phyloP scores from a whole-genome alignment of 2,888 invertebrate species.

The Leucania comma region DNA sequence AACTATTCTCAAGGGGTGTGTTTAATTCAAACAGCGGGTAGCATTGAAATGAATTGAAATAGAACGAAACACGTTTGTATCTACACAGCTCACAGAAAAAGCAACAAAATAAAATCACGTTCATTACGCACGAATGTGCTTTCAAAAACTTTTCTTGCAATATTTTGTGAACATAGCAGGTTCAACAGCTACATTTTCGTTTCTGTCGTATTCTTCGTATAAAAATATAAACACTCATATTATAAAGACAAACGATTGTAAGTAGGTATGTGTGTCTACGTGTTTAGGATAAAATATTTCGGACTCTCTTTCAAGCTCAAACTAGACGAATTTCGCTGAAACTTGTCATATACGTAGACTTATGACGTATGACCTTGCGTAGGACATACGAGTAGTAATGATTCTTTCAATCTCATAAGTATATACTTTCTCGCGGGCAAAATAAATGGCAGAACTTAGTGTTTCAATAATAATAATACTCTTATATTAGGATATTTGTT shows the following conservation, averaged over 20 bases:
- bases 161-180: conserved; percentile 15
- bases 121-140: conserved; percentile 56
- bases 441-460: no score
- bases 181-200: conserved; percentile 10
- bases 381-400: no score
- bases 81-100: conserved; percentile 45
- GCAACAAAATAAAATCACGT: conserved; percentile 52
- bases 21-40: conserved; percentile 66
- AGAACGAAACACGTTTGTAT: conserved; percentile 57
- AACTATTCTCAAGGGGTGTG: conserved; percentile 60
- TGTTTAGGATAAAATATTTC: no score
- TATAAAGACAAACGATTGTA: not conserved
- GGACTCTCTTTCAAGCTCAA: no score
- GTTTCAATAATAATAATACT: conserved; percentile 2
- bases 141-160: conserved; percentile 44
- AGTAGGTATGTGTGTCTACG: no score
- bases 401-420: no score
- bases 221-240: conserved; percentile 14
- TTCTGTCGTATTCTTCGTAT: not conserved
- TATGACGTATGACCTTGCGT: no score
- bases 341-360: no score
- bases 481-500: not conserved
- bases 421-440: no score
- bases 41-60: conserved; percentile 59
- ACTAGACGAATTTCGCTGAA: no score